Evolutionary conservation across 2,888 invertebrate species (phyloP), one percentile per base, ranked within the genome.

Genomic region (Coleophora flavipennella): DNA sequence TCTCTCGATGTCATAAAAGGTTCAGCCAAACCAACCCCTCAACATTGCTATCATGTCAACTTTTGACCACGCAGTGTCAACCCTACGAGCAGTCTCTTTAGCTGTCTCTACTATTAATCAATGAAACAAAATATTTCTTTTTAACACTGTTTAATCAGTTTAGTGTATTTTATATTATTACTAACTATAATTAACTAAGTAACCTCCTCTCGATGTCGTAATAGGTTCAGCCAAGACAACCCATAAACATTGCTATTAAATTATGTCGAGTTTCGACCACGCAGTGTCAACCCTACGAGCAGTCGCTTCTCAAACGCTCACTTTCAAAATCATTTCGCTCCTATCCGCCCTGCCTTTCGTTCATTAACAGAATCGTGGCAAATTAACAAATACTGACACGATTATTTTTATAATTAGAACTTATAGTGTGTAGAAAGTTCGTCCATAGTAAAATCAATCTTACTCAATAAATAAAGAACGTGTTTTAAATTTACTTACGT

Each of bases 291-390:
- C 53, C 48, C 41, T 44, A 47, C 51, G 40, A 35, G 31, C 6
- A 6, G 20, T 20, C 20, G 6, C 20, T 6, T 20, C 20, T 20
- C 42, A 41, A 27, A 57, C 65, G 51, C 63, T 71, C 67, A 72
- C 73, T 74, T 74, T 70, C 66, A 63, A 68, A 59, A 66, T 67
- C 67, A 67, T 67, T 65, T 71, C 62, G 62, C 61, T 59, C 47
- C 46, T 48, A 48, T 26, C 32, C 27, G 38, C 34, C 38, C 6
- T 4, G 6, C 3, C 39, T 13, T 6, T 20, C 20, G 20, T 41
- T 35, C 33, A 41, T 39, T 42, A 33, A 32, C 29, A 12, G 26
- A 33, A 29, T 39, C 39, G 36, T 42, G 36, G 33, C 31, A 33
- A 34, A n/a, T 13, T 29, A 14, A 12, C 31, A 12, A 10, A 31